A percentile compares a stretch with the other conserved stretches of the same genome.
These are phyloP conservation scores for Decapterus maruadsi DNA, from an alignment of 2,797 vertebrate species.

Conservation along the genomic window DNA sequence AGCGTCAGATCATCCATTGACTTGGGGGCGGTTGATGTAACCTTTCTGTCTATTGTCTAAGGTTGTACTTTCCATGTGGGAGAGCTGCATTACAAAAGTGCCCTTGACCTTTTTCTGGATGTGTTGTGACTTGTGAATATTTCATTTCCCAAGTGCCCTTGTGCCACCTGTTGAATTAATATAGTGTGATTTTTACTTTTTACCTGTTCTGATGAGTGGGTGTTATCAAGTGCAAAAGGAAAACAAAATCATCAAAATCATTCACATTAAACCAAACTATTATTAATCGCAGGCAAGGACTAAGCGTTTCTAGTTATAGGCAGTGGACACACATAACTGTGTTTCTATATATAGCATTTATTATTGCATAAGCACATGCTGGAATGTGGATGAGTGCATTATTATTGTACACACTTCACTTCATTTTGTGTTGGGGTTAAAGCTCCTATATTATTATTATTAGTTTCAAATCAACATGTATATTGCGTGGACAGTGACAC, in stretches of 20 bases:
- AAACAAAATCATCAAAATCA: background rate
- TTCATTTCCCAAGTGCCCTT: conserved; percentile 22
- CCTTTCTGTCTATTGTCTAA: conserved; percentile 46
- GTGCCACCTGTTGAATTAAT: conserved; percentile 32
- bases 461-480: background rate
- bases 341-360: background rate
- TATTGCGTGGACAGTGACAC: conserved; percentile 2
- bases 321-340: background rate
- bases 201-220: background rate
- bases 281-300: background rate
- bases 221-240: background rate
- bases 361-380: background rate
- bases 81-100: conserved; percentile 54
- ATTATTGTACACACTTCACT: background rate
- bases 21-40: conserved; percentile 39
- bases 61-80: conserved; percentile 34
- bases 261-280: background rate
- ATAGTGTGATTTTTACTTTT: conserved; percentile 6
- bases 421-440: background rate
- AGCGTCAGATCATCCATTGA: conserved; percentile 14
- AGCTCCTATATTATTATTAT: background rate
- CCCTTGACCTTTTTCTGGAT: conserved; percentile 67
- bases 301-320: background rate
- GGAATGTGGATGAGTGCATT: background rate
- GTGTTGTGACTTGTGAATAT: conserved; percentile 52